Conservation (phyloP, 1,140 invertebrate species). For the Drosophila lowei region DNA sequence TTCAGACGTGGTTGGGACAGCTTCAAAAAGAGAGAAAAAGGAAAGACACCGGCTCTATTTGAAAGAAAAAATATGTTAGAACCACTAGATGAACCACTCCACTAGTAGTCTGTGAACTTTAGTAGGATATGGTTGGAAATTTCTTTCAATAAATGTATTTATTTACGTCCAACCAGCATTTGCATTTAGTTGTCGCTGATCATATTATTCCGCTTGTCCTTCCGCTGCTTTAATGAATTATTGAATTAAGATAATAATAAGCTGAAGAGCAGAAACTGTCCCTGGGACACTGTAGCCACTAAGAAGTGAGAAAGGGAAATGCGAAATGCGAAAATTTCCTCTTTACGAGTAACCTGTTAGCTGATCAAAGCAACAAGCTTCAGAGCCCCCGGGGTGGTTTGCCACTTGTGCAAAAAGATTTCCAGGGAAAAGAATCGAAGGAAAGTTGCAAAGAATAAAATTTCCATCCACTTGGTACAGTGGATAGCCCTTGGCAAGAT, state of each 20-base stretch:
- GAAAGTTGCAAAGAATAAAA: slow-evolving; percentile 16
- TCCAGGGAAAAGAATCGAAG: slow-evolving; percentile 19
- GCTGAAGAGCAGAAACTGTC: background rate
- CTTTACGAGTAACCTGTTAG: slow-evolving; percentile 3
- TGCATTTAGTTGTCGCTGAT: no score
- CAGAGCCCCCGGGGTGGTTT: slow-evolving; percentile 9
- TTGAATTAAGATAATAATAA: slow-evolving; percentile 14
- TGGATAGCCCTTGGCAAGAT: slow-evolving; percentile 41
- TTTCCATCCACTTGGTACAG: slow-evolving; percentile 22
- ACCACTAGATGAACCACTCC: no score
- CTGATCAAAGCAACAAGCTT: slow-evolving; percentile 52
- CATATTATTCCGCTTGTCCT: background rate
- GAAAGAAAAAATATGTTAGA: no score
- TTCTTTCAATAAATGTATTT: no score
- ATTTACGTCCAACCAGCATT: no score
- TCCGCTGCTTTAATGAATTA: slow-evolving; percentile 13
- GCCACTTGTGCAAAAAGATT: slow-evolving; percentile 36
- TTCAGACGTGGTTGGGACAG: background rate
- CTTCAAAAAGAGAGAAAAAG: background rate
- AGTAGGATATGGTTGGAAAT: no score
- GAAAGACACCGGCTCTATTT: no score
- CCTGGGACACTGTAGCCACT: background rate
- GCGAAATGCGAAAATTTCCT: slow-evolving; percentile 13
- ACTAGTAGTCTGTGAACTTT: no score
- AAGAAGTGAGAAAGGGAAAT: slow-evolving; percentile 7